A percentile compares a stretch with the other conserved stretches of the same genome.
Evolutionary conservation across 2,797 vertebrate species (phyloP).

Genomic region (Mareca penelope): DNA sequence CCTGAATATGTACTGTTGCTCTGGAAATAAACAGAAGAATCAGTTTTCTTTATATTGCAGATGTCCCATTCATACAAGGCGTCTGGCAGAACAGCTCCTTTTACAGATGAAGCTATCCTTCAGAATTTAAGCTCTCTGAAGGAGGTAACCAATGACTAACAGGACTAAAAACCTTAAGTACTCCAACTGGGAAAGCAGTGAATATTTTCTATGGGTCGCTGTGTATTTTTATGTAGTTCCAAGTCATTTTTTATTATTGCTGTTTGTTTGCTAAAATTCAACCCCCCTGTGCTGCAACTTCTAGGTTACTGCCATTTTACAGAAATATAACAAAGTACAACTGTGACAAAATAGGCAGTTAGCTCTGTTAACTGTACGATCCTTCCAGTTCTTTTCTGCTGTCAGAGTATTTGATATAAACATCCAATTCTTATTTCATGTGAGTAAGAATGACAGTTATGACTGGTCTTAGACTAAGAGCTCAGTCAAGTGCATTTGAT

Average conservation of each 20-base stretch:
- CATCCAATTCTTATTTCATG: neutral
- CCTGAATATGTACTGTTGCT: slow-evolving; percentile 96
- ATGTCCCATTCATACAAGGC: neutral
- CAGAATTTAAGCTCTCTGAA: neutral
- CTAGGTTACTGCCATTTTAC: neutral
- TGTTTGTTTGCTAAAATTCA: neutral
- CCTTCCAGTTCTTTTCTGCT: neutral
- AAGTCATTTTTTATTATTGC: neutral
- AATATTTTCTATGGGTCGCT: neutral
- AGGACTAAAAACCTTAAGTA: neutral
- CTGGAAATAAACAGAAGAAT: slow-evolving; percentile 68
- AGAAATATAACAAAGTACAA: neutral
- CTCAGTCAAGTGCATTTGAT: neutral
- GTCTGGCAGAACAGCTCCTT: neutral
- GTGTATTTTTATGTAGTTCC: neutral
- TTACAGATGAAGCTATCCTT: neutral
- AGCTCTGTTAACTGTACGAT: neutral
- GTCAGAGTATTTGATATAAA: neutral
- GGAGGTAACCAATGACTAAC: neutral
- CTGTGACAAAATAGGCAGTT: neutral
- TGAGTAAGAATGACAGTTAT: neutral
- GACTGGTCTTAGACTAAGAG: neutral
- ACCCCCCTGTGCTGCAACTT: neutral
- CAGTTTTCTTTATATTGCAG: neutral
- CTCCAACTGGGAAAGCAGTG: neutral